Conservation (phyloP, 2,113 vertebrate species). For the Epinephelus lanceolatus region DNA sequence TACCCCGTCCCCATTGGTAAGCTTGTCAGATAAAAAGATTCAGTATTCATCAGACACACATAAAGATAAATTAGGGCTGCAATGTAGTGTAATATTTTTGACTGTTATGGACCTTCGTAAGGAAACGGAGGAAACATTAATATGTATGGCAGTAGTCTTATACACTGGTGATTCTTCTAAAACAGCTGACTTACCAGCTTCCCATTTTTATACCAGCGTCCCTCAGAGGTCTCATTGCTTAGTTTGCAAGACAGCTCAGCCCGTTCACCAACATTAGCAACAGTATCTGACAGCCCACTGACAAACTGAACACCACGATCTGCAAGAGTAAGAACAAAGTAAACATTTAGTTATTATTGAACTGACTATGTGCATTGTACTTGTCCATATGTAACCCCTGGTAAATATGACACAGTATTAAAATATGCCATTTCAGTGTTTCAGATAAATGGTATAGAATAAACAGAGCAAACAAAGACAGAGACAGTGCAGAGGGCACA, state of each 20-base stretch:
- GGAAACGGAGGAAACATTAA: not conserved
- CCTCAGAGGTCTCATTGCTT: constrained; percentile 80
- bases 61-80: not conserved
- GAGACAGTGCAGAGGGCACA: not conserved
- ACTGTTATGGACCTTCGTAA: not conserved
- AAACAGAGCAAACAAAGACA: not conserved
- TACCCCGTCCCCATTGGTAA: constrained; percentile 82
- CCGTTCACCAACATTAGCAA: constrained; percentile 80
- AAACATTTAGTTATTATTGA: not conserved
- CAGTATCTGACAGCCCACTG: constrained; percentile 83
- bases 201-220: constrained; percentile 90
- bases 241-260: constrained; percentile 86
- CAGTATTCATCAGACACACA: not conserved
- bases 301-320: constrained; percentile 81
- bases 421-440: not conserved
- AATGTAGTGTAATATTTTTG: not conserved
- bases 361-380: not conserved
- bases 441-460: not conserved
- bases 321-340: constrained; percentile 57
- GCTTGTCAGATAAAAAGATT: constrained; percentile 72
- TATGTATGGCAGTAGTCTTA: not conserved
- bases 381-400: not conserved
- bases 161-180: not conserved
- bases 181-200: constrained; percentile 82
- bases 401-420: too few species aligned